Conservation (phyloP, 2,113 vertebrate species). For the cat (Felis catus) region F.catus_Fca126_mat1.0 CM031420.1:125233501-125234000, state of each 20-base stretch:
- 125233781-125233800: conserved; percentile 35
- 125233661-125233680: not conserved
- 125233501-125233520: not conserved
- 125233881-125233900: not conserved
- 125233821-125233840: conserved; percentile 1
- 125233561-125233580: not conserved
- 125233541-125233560: not conserved
- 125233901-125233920: not conserved
- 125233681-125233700: not conserved
- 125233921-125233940: not conserved
- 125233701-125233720: not conserved
- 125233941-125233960: not conserved
- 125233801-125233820: conserved; percentile 45
- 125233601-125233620: not conserved
- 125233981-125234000: not conserved
- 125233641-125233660: not conserved
- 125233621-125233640: not conserved
- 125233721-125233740: not conserved
- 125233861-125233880: conserved; percentile 1
- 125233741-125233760: conserved; percentile 14
- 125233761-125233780: not conserved
- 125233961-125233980: not conserved
- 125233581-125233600: not conserved
- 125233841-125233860: conserved; percentile 1
- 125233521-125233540: not conserved